A percentile compares a stretch with the other conserved stretches of the same genome.
Conservation (phyloP, 2,113 vertebrate species). For the Oriolus oriolus region DNA sequence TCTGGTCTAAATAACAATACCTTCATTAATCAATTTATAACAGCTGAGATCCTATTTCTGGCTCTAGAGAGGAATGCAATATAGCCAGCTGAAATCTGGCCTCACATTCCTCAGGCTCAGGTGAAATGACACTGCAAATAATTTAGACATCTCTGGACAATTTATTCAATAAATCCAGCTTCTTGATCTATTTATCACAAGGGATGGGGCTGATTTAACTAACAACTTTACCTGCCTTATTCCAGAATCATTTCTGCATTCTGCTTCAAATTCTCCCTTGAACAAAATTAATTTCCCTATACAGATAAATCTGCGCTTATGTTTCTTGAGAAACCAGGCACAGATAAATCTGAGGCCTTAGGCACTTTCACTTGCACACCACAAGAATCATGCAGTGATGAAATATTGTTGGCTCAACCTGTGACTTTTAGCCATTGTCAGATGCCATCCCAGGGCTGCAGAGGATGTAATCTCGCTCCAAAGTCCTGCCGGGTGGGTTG, state of each 20-base stretch:
- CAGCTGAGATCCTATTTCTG: slow-evolving; percentile 27
- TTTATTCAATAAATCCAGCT: slow-evolving; percentile 2
- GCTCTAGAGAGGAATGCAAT: slow-evolving; percentile 21
- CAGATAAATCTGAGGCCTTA: neutral
- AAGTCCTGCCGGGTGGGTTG: neutral
- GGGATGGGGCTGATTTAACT: neutral
- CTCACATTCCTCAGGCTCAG: slow-evolving; percentile 7
- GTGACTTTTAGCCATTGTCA: neutral
- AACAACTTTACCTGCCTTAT: slow-evolving; percentile 11
- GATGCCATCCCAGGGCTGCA: neutral
- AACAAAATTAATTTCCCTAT: slow-evolving; percentile 29
- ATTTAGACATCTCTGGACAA: slow-evolving; percentile 12
- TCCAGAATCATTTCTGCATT: neutral
- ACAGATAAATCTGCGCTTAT: slow-evolving; percentile 3
- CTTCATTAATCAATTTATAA: slow-evolving; percentile 47
- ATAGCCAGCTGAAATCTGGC: slow-evolving; percentile 12
- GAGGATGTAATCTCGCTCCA: neutral
- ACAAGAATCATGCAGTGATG: neutral
- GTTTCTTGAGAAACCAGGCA: neutral
- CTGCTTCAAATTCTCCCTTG: neutral
- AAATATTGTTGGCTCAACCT: neutral
- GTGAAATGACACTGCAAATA: slow-evolving; percentile 5
- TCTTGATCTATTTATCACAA: slow-evolving; percentile 14
- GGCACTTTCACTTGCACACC: neutral
- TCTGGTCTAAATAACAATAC: slow-evolving; percentile 43